These are phyloP conservation scores for Trachelus tabidus DNA, from an alignment of 2,888 invertebrate species.

Conservation along the genomic window DNA sequence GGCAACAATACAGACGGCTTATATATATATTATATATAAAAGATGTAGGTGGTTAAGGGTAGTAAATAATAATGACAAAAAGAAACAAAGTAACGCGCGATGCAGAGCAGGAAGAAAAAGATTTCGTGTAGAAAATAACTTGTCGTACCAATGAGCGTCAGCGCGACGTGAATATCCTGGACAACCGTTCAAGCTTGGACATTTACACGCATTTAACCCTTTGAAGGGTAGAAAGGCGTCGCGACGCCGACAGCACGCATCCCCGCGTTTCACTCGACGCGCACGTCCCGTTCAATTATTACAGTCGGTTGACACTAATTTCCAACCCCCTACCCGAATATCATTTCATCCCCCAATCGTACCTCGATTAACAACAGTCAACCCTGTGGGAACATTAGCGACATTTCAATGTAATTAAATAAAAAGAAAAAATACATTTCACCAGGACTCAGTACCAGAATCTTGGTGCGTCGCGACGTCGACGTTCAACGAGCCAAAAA, in stretches of 20 bases:
- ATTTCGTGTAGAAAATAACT: too few relatives aligned
- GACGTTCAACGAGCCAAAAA: too few relatives aligned
- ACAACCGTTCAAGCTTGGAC: too few relatives aligned
- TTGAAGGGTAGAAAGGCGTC: constrained; percentile 47
- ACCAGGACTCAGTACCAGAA: too few relatives aligned
- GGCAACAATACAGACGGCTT: too few relatives aligned
- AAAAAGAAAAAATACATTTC: too few relatives aligned
- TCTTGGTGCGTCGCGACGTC: too few relatives aligned
- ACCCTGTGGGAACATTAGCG: not conserved
- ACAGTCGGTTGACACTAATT: constrained; percentile 53
- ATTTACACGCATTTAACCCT: constrained; percentile 46
- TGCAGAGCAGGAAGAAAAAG: too few relatives aligned
- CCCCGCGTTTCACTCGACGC: constrained; percentile 36
- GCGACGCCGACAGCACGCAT: constrained; percentile 27
- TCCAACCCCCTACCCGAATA: constrained; percentile 48
- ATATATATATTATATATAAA: constrained; percentile 3
- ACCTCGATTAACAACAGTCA: constrained; percentile 48
- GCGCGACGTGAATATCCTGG: too few relatives aligned
- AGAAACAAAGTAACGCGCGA: too few relatives aligned
- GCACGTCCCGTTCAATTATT: constrained; percentile 53
- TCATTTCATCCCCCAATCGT: constrained; percentile 55
- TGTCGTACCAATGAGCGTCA: too few relatives aligned
- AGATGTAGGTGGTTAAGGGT: constrained; percentile 23
- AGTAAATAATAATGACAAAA: not conserved
- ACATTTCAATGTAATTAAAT: too few relatives aligned